These are phyloP conservation scores for Apantesis nais DNA, from an alignment of 2,888 invertebrate genomes.

Conservation along the genomic window DNA sequence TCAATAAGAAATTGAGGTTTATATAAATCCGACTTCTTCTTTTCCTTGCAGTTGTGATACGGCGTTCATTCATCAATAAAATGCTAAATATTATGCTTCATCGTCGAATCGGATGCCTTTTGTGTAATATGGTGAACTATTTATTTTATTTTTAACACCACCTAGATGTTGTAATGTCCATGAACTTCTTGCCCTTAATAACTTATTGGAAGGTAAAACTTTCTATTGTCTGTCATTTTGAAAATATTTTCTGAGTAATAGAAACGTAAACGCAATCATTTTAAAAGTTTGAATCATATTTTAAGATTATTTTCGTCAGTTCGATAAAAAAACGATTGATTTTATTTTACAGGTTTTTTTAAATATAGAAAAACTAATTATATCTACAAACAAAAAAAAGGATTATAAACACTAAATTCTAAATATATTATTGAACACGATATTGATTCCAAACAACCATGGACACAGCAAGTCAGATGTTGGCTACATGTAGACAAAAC, in stretches of 20 bases:
- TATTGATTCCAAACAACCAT: neutral
- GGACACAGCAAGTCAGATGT: neutral
- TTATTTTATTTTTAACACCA: neutral
- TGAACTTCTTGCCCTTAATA: neutral
- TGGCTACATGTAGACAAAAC: neutral
- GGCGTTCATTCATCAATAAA: neutral
- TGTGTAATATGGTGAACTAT: neutral
- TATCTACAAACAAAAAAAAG: too few species aligned
- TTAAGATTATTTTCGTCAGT: neutral
- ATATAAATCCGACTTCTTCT: neutral
- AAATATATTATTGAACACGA: neutral
- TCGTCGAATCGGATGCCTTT: neutral
- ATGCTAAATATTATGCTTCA: neutral
- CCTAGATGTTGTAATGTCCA: neutral
- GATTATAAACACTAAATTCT: neutral
- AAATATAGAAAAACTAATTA: too few species aligned
- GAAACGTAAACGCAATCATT: neutral
- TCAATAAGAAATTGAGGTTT: neutral
- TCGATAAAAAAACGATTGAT: neutral
- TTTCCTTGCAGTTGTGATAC: neutral
- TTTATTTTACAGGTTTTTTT: neutral
- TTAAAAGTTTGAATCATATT: neutral
- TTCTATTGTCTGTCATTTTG: neutral
- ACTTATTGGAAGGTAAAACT: neutral
- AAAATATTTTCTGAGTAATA: neutral